Evolutionary conservation across 2,113 vertebrate species (phyloP), one percentile per base, ranked within the genome.

Genomic region (Megaptera novaeangliae): DNA sequence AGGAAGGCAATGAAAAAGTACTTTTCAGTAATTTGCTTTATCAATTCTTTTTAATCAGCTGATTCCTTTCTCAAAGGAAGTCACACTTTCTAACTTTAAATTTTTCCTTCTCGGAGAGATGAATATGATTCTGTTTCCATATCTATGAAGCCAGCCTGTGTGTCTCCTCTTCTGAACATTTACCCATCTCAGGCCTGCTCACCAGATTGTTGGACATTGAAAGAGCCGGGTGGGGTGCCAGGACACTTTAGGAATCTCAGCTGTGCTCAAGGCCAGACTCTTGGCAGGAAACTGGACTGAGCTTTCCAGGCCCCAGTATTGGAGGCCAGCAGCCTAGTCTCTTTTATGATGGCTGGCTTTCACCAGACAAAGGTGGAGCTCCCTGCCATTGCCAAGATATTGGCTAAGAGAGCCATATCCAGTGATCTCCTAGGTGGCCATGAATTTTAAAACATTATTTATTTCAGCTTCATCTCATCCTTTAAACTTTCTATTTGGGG

Each of bases 271-370:
- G 21, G 69, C 36, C 46, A 82, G 87, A 66, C 44, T 68, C 81
- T 89, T 98, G 97, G 96, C 96, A 95, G 86, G 55, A 95, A 81
- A 69, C 10, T 8, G 1, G 14, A 71, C 61, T 71, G 64, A 41
- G 92, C 31, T 39, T 59, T 94, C 92, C 97, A 93, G 75, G 75
- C 13, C 61, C 52, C 14, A 12, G 77, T 29, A 88, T 68, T 66
- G 23, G 64, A 85, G 36, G 68, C 85, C 82, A 88, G 46, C 71
- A 83, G 77, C 72, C 36, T 39, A 14, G 39, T 41, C 27, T 81
- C 46, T 82, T 61, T 64, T n/a, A 55, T 15, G 39, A 68, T 29
- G 41, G 36, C 64, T 75, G 87, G 68, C 88, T 81, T 88, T 91
- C 15, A 29, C 34, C 89, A 69, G 29, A 41, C 75, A 31, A 55